These are phyloP conservation scores for Podiceps cristatus DNA, from an alignment of 2,113 vertebrate species.

Conservation along the genomic window DNA sequence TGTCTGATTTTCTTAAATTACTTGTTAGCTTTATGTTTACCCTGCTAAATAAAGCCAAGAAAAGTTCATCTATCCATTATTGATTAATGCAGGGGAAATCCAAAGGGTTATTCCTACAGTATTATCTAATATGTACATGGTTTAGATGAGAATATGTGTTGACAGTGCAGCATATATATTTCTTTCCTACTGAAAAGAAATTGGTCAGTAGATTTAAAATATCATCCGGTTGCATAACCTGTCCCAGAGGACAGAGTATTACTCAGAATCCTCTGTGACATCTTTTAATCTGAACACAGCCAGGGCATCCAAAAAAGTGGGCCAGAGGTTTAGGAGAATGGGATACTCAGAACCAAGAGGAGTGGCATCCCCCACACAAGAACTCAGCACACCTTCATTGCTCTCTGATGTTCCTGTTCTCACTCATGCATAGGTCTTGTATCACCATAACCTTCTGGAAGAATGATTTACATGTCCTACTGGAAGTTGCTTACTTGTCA, in stretches of 20 bases:
- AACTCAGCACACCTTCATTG: not conserved
- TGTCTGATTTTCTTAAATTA: not conserved
- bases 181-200: not conserved
- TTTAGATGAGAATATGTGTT: not conserved
- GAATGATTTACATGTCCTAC: slow-evolving; percentile 9
- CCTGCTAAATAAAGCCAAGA: not conserved
- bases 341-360: not conserved
- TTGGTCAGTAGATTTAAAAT: not conserved
- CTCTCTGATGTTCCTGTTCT: not conserved
- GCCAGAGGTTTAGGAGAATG: not conserved
- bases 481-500: slow-evolving; percentile 39
- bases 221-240: not conserved
- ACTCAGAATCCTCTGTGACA: not conserved
- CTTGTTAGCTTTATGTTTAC: not conserved
- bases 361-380: not conserved
- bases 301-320: not conserved
- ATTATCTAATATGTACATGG: not conserved
- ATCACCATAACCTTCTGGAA: slow-evolving; percentile 27
- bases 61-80: not conserved
- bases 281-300: not conserved
- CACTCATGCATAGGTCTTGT: not conserved
- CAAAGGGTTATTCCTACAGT: not conserved
- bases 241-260: not conserved
- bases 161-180: not conserved
- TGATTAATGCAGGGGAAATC: not conserved